Base-by-base conservation (phyloP, 2,888 invertebrate species). In the Perizoma flavofasciatum region DNA sequence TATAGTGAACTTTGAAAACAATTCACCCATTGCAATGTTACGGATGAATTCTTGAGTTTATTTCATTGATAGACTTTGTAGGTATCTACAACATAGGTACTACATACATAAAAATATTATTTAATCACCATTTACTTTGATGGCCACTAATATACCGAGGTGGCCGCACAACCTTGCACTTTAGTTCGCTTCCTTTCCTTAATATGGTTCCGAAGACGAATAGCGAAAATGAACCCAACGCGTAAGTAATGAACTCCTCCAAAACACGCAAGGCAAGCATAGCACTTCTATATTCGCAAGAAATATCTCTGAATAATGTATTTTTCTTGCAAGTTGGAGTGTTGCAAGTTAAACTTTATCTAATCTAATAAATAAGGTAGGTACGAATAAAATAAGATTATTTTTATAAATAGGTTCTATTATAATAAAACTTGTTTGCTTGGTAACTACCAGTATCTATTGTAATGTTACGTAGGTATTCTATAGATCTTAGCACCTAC, bases 301-400 rank as follows among this genome's bases (percentile, higher is more conserved):
- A 88, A 84, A 81, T 80, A 78, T 79, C 68, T 76, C 78, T 87
- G 86, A 85, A 88, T 88, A 80, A 86, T 85, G 82, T 79, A 84
- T 82, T 74, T 77, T 78, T 75, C 75, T 69, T 74, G 55, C 55
- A 44, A 52, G 51, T 35, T 52, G 67, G 69, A 35, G 22, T 22
- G 22, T 22, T 22, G 22, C 22, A 22, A 22, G 73, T 37, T 37
- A 3, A n/a, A n/a, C n/a, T n/a, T n/a, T n/a, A n/a, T n/a, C n/a
- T n/a, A n/a, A n/a, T n/a, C n/a, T n/a, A n/a, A n/a, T n/a, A n/a
- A n/a, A n/a, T n/a, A n/a, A n/a, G n/a, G n/a, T n/a, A n/a, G n/a
- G n/a, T n/a, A n/a, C n/a, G n/a, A n/a, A n/a, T n/a, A n/a, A n/a
- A n/a, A n/a, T n/a, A n/a, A n/a, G n/a, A 3, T 37, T 37, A 37